Base-by-base conservation (phyloP, 2,797 vertebrate species). In the Enteromius thamalakanensis region DNA sequence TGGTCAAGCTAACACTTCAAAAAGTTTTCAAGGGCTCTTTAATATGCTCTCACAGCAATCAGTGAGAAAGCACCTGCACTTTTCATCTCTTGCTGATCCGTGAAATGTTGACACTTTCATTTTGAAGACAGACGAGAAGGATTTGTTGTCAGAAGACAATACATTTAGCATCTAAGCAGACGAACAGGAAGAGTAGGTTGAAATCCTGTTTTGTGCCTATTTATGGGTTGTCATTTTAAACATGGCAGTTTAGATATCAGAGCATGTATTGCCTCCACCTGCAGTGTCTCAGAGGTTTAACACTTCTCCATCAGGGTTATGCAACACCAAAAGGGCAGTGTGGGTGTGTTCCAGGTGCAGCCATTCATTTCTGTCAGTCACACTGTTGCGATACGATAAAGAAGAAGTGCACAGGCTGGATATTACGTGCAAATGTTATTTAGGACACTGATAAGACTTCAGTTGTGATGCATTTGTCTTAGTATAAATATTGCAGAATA, bases 231-330 rank as follows among this genome's bases (percentile, higher is more conserved):
- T 5, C 26, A 45, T 49, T 68, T 37, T 76, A 19, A 29, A 12
- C 49, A 42, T 49, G 10, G 23, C 40, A n/a, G 3, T 64, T 29
- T 49, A 53, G 6, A 68, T 60, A 65, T 64, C 37, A 74, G 69
- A 68, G 26, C 40, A 82, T 68, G 32, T 67, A 75, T 84, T 49
- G 21, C 64, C 81, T 53, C 69, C 83, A 87, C 83, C 87, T 69
- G 37, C 32, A 78, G 55, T 89, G 87, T 91, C 81, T 78, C 42
- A 87, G 76, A 78, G 83, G 76, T 90, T 89, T n/a, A 81, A 86
- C 83, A 89, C 90, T 88, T 85, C 60, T 81, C 58, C 72, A 64
- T 76, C 64, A 70, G 81, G 45, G 53, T 86, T 76, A 77, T 81
- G 37, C 83, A 86, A 77, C 85, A 85, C 82, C 85, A 32, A 72